These are phyloP conservation scores for Enteromius thamalakanensis DNA, from an alignment of 2,797 vertebrate species.

Conservation along the genomic window DNA sequence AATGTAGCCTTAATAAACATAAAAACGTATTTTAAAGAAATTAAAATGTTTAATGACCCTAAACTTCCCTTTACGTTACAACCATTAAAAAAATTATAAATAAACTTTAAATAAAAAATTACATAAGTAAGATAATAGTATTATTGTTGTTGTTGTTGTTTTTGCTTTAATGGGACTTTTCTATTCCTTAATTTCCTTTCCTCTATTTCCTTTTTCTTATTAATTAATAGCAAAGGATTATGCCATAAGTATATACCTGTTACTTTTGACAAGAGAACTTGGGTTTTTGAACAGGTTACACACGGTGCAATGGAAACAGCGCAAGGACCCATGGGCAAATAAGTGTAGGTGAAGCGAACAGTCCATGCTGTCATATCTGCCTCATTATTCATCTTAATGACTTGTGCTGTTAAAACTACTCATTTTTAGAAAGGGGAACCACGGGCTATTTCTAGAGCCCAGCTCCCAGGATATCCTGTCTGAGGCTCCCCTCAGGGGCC, in stretches of 20 bases:
- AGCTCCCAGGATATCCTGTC: slow-evolving; percentile 44
- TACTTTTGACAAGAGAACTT: slow-evolving; percentile 6
- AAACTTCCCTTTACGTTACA: not conserved
- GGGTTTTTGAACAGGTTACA: not conserved
- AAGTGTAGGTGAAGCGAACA: slow-evolving; percentile 51
- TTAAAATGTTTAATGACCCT: not conserved
- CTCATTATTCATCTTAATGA: slow-evolving; percentile 58
- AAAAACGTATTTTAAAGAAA: not conserved
- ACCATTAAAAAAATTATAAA: not conserved
- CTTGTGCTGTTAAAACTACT: slow-evolving; percentile 37
- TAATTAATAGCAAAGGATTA: not conserved
- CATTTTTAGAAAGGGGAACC: slow-evolving; percentile 42
- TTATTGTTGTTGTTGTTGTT: too few species aligned
- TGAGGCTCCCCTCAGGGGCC: slow-evolving; percentile 20
- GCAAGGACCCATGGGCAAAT: slow-evolving; percentile 40
- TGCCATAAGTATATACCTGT: not conserved
- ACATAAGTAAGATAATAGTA: too few species aligned
- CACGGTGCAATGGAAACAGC: slow-evolving; percentile 12
- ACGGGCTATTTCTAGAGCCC: slow-evolving; percentile 47
- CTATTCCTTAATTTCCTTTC: too few species aligned
- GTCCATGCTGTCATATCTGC: slow-evolving; percentile 47
- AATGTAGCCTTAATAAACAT: not conserved
- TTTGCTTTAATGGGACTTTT: not conserved
- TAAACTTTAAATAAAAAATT: not conserved
- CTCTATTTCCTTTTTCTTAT: too few species aligned